Evolutionary conservation across 2,113 vertebrate genomes (phyloP).

Genomic region (Oncorhynchus tshawytscha): DNA sequence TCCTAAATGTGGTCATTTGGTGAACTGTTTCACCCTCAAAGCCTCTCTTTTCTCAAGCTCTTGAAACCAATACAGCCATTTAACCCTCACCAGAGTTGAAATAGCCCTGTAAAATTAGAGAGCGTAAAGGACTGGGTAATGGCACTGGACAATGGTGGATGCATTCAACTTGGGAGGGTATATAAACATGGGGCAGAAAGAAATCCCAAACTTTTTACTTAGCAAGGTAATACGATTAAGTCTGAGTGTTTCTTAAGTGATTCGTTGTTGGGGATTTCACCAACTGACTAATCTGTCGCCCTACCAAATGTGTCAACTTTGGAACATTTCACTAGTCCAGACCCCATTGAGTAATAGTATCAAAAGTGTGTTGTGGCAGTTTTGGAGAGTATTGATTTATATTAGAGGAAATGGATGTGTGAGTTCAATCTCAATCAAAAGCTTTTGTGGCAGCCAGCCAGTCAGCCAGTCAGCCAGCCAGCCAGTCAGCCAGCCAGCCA

Average conservation of each 20-base stretch:
- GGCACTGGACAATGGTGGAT: background rate
- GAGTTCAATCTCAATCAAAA: conserved; percentile 73
- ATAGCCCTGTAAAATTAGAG: conserved; percentile 1
- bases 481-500: conserved; percentile 42
- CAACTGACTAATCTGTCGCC: conserved; percentile 46
- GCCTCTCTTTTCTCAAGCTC: background rate
- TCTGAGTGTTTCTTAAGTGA: conserved; percentile 62
- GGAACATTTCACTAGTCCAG: conserved; percentile 43
- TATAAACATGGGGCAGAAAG: conserved; percentile 5
- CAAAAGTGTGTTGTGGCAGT: conserved; percentile 55
- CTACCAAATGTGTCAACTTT: conserved; percentile 38
- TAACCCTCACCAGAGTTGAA: conserved; percentile 30
- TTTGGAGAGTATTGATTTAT: conserved; percentile 72
- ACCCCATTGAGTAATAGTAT: conserved; percentile 45
- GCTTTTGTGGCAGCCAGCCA: conserved; percentile 60
- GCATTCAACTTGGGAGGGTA: background rate
- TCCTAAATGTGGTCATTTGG: conserved; percentile 51
- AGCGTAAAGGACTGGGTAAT: background rate
- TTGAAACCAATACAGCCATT: conserved; percentile 12
- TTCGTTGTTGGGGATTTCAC: conserved; percentile 54
- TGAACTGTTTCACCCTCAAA: conserved; percentile 53
- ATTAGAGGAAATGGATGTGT: conserved; percentile 67
- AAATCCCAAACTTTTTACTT: conserved; percentile 55
- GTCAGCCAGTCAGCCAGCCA: background rate
- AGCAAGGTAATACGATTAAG: conserved; percentile 58